Conservation (phyloP, 2,113 vertebrate genomes). For the Microtus montanus region DNA sequence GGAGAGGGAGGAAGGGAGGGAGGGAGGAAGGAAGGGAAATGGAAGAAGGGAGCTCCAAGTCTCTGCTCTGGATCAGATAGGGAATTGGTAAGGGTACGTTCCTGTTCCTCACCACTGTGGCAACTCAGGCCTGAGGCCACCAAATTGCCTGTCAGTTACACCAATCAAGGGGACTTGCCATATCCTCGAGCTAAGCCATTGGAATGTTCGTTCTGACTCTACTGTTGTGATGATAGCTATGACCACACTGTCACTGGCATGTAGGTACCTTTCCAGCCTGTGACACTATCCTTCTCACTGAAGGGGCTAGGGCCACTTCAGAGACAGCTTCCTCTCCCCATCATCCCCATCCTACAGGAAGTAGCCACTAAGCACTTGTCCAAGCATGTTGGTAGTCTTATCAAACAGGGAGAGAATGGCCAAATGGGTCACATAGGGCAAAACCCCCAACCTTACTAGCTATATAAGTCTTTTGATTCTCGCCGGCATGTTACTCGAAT, state of each 20-base stretch:
- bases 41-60: neutral
- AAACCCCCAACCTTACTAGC: neutral
- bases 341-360: neutral
- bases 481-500: neutral
- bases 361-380: neutral
- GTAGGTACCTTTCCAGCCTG: neutral
- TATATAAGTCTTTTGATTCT: neutral
- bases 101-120: neutral
- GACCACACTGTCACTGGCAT: neutral
- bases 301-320: neutral
- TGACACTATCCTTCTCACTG: neutral
- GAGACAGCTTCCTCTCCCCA: neutral
- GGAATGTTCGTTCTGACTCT: neutral
- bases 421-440: neutral
- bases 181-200: neutral
- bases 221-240: neutral
- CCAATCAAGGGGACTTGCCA: neutral
- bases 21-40: neutral
- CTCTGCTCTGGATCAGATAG: neutral
- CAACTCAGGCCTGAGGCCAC: neutral
- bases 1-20: accelerated
- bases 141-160: neutral
- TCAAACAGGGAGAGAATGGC: neutral
- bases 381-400: neutral
- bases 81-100: neutral